These are phyloP conservation scores for Tenthredo livida DNA, from an alignment of 2,888 invertebrate species.

Conservation along the genomic window DNA sequence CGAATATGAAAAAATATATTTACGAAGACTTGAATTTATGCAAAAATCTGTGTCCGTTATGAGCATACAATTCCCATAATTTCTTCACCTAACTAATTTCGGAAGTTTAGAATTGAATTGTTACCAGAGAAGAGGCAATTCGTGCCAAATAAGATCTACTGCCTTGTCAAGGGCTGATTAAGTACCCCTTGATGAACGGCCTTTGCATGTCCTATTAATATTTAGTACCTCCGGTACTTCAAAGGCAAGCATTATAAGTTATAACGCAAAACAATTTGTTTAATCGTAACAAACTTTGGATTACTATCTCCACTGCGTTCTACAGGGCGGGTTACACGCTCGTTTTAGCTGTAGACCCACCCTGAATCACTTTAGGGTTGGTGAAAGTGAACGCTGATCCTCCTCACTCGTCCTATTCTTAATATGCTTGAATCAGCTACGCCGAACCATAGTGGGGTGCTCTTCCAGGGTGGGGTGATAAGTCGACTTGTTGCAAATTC, in stretches of 20 bases:
- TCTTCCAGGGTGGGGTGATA: not conserved
- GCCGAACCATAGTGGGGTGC: not conserved
- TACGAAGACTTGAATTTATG: conserved; percentile 3
- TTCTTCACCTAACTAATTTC: not conserved
- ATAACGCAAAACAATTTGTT: not conserved
- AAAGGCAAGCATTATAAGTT: not conserved
- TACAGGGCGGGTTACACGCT: not conserved
- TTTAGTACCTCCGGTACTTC: not conserved
- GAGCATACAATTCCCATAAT: not conserved
- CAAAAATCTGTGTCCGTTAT: not conserved
- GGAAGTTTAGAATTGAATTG: not conserved
- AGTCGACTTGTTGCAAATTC: not conserved
- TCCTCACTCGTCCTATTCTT: not conserved
- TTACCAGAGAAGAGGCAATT: not conserved
- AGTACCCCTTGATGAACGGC: not conserved
- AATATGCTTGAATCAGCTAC: not conserved
- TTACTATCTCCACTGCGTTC: not conserved
- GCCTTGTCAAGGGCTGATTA: not conserved
- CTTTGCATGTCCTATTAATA: not conserved
- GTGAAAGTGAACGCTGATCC: not conserved
- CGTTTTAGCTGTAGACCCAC: not conserved
- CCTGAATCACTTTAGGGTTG: not conserved
- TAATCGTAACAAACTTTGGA: not conserved
- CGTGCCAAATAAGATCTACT: not conserved
- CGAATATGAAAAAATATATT: not conserved